phyloP scores from a whole-genome alignment of 1,140 invertebrate species.

The Augochlora pura region DNA sequence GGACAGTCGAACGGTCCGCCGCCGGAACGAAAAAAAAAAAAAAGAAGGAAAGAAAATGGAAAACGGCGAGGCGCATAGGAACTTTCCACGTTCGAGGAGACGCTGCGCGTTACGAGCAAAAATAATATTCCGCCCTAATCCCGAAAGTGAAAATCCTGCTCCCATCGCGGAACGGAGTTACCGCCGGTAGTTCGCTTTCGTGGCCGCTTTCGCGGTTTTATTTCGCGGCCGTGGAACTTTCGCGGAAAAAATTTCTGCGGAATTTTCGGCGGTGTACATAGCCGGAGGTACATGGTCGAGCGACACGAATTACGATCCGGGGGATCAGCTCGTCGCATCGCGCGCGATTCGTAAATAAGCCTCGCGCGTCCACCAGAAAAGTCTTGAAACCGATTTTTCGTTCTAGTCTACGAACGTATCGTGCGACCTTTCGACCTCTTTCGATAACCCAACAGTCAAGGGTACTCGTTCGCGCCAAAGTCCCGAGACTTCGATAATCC shows the following conservation, averaged over 20 bases:
- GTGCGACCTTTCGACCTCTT: constrained; percentile 66
- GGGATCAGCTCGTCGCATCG: not conserved
- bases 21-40: constrained; percentile 8
- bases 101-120: constrained; percentile 17
- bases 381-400: constrained; percentile 67
- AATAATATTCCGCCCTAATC: constrained; percentile 58
- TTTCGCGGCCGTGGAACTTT: not conserved
- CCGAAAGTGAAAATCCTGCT: constrained; percentile 59
- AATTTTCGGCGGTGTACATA: not conserved
- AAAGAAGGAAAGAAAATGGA: constrained; percentile 11
- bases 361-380: constrained; percentile 24
- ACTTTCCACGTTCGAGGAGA: constrained; percentile 47
- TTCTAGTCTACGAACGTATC: constrained; percentile 62
- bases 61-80: constrained; percentile 24
- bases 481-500: constrained; percentile 59
- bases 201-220: not conserved
- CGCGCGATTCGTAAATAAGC: constrained; percentile 25
- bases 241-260: constrained; percentile 7
- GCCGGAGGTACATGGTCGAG: too few species aligned
- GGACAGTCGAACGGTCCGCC: constrained; percentile 10
- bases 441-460: constrained; percentile 77
- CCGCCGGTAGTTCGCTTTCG: not conserved
- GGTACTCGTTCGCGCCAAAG: constrained; percentile 64
- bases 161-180: constrained; percentile 33
- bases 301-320: too few species aligned